Conservation (phyloP, 2,888 invertebrate species). For the Acanthococcus lagerstroemiae region DNA sequence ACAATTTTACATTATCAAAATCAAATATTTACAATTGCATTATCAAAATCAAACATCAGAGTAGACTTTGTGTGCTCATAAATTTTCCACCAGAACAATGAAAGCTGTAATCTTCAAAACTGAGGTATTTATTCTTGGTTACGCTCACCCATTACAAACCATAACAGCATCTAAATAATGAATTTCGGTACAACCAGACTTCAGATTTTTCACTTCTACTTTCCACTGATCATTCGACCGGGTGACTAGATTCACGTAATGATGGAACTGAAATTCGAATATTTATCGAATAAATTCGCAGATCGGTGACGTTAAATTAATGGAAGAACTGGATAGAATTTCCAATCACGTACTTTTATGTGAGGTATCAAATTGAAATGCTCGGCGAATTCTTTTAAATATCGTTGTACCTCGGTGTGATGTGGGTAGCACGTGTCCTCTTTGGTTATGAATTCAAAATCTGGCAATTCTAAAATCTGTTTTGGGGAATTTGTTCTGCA, state of each 20-base stretch:
- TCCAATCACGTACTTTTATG: slow-evolving; percentile 49
- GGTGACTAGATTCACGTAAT: slow-evolving; percentile 21
- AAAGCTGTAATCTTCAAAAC: background rate
- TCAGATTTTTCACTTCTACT: slow-evolving; percentile 40
- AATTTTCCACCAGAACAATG: no score
- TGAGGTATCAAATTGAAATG: slow-evolving; percentile 51
- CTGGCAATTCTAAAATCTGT: slow-evolving; percentile 85
- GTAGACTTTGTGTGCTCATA: no score
- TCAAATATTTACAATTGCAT: no score
- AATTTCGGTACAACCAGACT: slow-evolving; percentile 35
- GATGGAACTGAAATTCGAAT: slow-evolving; percentile 30
- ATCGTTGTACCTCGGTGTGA: slow-evolving; percentile 57
- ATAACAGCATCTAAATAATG: slow-evolving; percentile 43
- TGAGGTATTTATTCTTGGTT: background rate
- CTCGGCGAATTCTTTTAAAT: slow-evolving; percentile 56
- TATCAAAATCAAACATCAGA: no score
- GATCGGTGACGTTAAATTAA: no score
- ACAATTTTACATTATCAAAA: no score
- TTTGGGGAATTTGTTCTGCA: slow-evolving; percentile 85
- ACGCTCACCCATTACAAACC: slow-evolving; percentile 42
- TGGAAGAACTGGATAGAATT: background rate
- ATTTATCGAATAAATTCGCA: no score
- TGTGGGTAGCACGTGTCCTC: slow-evolving; percentile 53
- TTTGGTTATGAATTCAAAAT: slow-evolving; percentile 64
- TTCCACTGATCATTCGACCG: slow-evolving; percentile 39